Evolutionary conservation across 1,140 invertebrate genomes (phyloP), one percentile per base, ranked within the genome.

Genomic region (Pomacea maculata): DNA sequence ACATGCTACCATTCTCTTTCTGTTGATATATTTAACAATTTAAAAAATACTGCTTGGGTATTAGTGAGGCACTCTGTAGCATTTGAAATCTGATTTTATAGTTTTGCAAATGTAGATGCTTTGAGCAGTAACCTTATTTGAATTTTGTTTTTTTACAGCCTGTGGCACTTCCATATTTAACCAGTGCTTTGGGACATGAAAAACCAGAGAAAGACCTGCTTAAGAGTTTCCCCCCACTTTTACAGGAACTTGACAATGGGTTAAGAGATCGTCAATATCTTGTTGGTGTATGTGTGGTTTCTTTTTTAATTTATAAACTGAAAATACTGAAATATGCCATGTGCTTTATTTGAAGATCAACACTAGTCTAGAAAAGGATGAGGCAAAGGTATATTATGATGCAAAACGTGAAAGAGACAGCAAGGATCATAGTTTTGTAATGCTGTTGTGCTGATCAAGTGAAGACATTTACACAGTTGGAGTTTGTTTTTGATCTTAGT

Each of bases 231-330:
- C 76, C 80, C 11, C 74, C 78, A 0, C 65, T 84, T 12, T 67
- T 87, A 15, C 80, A 79, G 45, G 76, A 85, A 64, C 78, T 87
- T 7, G 85, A 88, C 29, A 68, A 64, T 19, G 83, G 84, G 68
- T 79, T 87, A 17, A 84, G 84, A 68, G 83, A 82, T 45, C 83
- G 81, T 52, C 77, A 81, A 29, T 82, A 70, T 78, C 70, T 88
- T 15, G 76, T 80, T 21, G 82, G 84, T 55, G 86, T 88, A 79
- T 83, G 85, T 77, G 61, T 57, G 54, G 11, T 80, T 77, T 45
- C 45, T n/a, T n/a, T 80, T 61, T 68, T 12, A 5, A 67, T 80
- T 19, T 82, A 71, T 57, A 45, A 2, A 19, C 21, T 63, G 2
- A 45, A 34, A 63, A 64, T 15, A 78, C 15, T 54, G 63, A 64